phyloP scores from a whole-genome alignment of 2,888 invertebrate genomes.

The Chalcis sispes region DNA sequence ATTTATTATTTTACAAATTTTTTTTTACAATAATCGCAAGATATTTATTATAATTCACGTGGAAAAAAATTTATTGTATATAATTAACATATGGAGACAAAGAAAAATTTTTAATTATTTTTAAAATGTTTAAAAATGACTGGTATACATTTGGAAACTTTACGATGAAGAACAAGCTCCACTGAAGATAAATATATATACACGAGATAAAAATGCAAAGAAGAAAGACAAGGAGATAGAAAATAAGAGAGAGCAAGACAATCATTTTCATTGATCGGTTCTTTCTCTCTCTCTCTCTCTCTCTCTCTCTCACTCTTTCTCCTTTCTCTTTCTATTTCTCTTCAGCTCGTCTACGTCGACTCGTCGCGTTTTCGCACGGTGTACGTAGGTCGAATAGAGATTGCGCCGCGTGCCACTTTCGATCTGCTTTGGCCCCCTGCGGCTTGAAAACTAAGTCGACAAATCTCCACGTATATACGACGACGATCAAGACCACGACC shows the following conservation, averaged over 20 bases:
- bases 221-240: not conserved
- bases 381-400: constrained; percentile 35
- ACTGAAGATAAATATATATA: not conserved
- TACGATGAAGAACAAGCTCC: not conserved
- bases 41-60: too few species aligned
- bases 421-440: constrained; percentile 26
- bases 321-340: not conserved
- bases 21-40: too few species aligned
- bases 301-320: too few species aligned
- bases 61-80: too few species aligned
- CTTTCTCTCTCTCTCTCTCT: not conserved
- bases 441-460: not conserved
- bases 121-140: too few species aligned
- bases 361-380: constrained; percentile 25
- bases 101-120: too few species aligned
- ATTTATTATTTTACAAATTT: too few species aligned
- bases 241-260: not conserved
- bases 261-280: constrained; percentile 52
- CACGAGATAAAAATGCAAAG: not conserved
- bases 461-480: constrained; percentile 4
- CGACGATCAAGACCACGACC: constrained; percentile 8
- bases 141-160: not conserved
- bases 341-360: constrained; percentile 20
- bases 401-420: constrained; percentile 54
- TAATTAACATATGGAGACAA: too few species aligned